These are phyloP conservation scores for Crocallis elinguaria DNA, from an alignment of 2,888 invertebrate species.

Conservation along the genomic window DNA sequence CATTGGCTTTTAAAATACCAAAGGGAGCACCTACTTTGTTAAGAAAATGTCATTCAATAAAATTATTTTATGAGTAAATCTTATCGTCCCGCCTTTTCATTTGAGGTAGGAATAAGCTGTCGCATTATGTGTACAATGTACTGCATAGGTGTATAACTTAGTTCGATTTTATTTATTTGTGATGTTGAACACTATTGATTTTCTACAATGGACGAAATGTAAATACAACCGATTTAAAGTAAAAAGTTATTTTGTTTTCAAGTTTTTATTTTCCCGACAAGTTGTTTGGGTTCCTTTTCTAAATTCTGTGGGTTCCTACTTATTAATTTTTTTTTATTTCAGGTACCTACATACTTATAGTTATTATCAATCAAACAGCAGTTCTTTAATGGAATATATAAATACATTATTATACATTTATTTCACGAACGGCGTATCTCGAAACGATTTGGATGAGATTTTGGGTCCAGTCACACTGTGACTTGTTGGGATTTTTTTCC, in stretches of 20 bases:
- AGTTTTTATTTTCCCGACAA: conserved; percentile 75
- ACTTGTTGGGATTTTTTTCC: no score
- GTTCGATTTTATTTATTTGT: conserved; percentile 85
- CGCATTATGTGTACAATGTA: conserved; percentile 79
- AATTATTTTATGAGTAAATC: conserved; percentile 70
- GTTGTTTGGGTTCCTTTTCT: not conserved
- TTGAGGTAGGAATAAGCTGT: conserved; percentile 74
- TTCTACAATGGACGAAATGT: conserved; percentile 84
- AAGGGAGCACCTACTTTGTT: conserved; percentile 57
- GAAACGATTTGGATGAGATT: no score
- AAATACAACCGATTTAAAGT: conserved; percentile 85
- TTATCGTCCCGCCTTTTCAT: conserved; percentile 77
- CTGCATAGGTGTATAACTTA: conserved; percentile 81
- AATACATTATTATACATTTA: no score
- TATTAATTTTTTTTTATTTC: no score
- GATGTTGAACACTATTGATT: conserved; percentile 84
- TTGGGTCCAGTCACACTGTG: no score
- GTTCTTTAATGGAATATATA: no score
- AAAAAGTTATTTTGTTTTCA: conserved; percentile 83
- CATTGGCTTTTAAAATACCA: conserved; percentile 66
- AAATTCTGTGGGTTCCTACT: no score
- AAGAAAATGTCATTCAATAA: conserved; percentile 70
- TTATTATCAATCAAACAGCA: no score
- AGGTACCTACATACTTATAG: no score
- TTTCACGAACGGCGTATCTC: no score